Evolutionary conservation across 2,888 invertebrate genomes (phyloP), one percentile per base, ranked within the genome.

Genomic region (Pachydiplax longipennis): DNA sequence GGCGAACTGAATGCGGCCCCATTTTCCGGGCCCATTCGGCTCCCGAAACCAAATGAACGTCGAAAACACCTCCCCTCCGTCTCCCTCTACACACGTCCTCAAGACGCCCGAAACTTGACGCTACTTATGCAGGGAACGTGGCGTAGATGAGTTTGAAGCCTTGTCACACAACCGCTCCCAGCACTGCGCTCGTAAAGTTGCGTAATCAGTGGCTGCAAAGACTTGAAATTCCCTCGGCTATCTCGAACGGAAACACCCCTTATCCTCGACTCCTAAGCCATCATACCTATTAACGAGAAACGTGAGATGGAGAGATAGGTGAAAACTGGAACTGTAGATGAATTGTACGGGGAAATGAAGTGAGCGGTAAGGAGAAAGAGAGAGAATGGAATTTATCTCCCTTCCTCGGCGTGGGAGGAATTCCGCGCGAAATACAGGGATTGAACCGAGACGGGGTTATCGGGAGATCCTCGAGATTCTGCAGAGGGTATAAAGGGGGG

Each of bases 101-200:
- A 53, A 53, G 53, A 48, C 48, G 48, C 48, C 48, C 13, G 48
- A 53, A 53, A 53, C 53, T 53, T 53, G 53, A 53, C 53, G 53
- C 53, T 53, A 53, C 53, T 53, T 53, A 53, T 18, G 53, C 53
- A 15, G 80, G 53, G 53, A 40, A 35, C 80, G 80, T 80, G 31
- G 61, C n/a, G 87, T 37, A 87, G 87, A 87, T 87, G 61, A 37
- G 61, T 87, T 87, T 83, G 61, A 61, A 87, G 31, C 61, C 58
- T 37, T 87, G 87, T 87, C 53, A 53, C 53, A 53, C 53, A 15
- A 53, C 4, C 44, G 44, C 44, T 44, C 44, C 44, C 44, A 44
- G 44, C 44, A 44, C 44, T 44, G 53, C 53, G 53, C 61, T 61
- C 87, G 58, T 87, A 37, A 87, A 87, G 87, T 87, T 87, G 87